A percentile compares a stretch with the other conserved stretches of the same genome.
Evolutionary conservation across 37 sponge, comb jelly and placozoan species (phyloP).

Genomic region (Ephydatia muelleri): DNA sequence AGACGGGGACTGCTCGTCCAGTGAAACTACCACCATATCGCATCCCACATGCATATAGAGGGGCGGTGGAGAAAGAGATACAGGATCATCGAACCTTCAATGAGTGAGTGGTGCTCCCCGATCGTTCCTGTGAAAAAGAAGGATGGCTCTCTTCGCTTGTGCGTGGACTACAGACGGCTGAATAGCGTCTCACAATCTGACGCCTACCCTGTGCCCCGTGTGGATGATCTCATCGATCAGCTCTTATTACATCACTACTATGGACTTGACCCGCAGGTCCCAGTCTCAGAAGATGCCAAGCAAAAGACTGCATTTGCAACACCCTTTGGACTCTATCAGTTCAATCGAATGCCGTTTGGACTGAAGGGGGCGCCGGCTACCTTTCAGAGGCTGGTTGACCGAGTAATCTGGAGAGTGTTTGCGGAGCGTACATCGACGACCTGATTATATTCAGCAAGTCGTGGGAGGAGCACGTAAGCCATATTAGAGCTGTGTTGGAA

Average conservation of each 20-base stretch:
- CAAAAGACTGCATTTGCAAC: too few species aligned
- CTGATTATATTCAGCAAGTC: too few species aligned
- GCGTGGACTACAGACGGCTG: too few species aligned
- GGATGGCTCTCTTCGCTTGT: slow-evolving; percentile 43
- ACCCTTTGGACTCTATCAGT: too few species aligned
- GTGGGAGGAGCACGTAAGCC: slow-evolving; percentile 60
- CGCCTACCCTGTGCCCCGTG: slow-evolving; percentile 66
- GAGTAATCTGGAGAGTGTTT: slow-evolving; percentile 4
- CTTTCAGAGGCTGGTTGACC: slow-evolving; percentile 76
- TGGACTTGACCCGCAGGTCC: slow-evolving; percentile 68
- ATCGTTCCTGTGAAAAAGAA: slow-evolving; percentile 59
- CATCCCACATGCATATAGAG: slow-evolving; percentile 40
- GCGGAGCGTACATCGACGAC: slow-evolving; percentile 74
- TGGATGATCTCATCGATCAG: too few species aligned
- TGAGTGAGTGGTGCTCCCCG: slow-evolving; percentile 47
- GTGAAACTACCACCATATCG: slow-evolving; percentile 16
- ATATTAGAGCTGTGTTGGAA: slow-evolving; percentile 29
- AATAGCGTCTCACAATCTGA: slow-evolving; percentile 47
- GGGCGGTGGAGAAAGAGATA: slow-evolving; percentile 23
- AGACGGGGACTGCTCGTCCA: slow-evolving; percentile 23
- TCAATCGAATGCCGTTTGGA: too few species aligned
- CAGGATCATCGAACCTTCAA: slow-evolving; percentile 29
- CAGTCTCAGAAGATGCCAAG: slow-evolving; percentile 29
- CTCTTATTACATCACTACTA: slow-evolving; percentile 41
- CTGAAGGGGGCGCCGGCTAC: slow-evolving; percentile 72